Evolutionary conservation across 53 echinoderm and acorn worm species (phyloP), one percentile per base, ranked within the genome.

Genomic region (Echinometra lucunter): DNA sequence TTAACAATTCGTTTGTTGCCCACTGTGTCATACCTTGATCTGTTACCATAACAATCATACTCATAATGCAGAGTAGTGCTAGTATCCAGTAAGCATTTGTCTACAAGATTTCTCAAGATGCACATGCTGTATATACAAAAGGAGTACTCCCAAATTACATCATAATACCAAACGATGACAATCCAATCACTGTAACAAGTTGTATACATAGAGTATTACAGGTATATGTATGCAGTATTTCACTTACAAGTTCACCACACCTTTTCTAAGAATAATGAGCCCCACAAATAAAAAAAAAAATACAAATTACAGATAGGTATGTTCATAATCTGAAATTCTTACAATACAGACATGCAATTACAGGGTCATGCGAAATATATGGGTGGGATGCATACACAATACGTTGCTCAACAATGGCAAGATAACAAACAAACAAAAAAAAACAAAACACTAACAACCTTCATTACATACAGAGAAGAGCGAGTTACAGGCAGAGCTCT

Each of bases 101-200:
- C 13, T 28, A 72, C 15, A 28, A 72, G 42, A 13, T 38, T 42
- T 78, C 19, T 78, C 38, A 78, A 78, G 78, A 78, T 78, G 78
- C 78, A 42, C 78, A 78, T 72, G 72, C 72, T 21, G 69, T 11
- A 69, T 13, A 56, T 56, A 13, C 56, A 56, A 56, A 23, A 44
- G 40, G 42, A 13, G 38, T 19, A 23, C 78, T 78, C 35, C 21
- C 8, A 35, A 21, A 78, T 78, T 78, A 78, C 78, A 42, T 78
- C 38, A 78, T 23, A 40, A 78, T 40, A 38, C 19, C 12, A 38
- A 78, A 11, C 34, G 12, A 69, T 34, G 32, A 69, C 69, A 30
- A 69, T 34, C 34, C 69, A 69, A 78, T 38, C 78, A 78, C 78
- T 42, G 16, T 78, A 78, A 78, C 78, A 78, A 78, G 78, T 3